Evolutionary conservation across 2,888 invertebrate species (phyloP), one percentile per base, ranked within the genome.

Genomic region (Resseliella maxima): DNA sequence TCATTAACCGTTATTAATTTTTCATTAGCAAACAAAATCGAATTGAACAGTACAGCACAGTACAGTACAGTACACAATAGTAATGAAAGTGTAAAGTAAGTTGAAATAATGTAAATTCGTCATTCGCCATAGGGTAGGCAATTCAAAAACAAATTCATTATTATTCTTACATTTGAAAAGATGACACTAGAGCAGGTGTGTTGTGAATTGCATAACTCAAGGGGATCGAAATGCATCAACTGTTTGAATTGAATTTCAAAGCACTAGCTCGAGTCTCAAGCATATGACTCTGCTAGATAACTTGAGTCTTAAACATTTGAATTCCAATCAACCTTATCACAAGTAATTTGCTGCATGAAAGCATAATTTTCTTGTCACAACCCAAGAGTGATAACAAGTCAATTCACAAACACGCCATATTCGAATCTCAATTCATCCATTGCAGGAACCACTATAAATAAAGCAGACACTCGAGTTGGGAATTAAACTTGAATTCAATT

Each of bases 271-370:
- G 18, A 15, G 46, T 50, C 12, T 6, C 46, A 50, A 50, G 18
- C n/a, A n/a, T n/a, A n/a, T n/a, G n/a, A n/a, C n/a, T n/a, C 18
- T 50, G 46, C 41, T 41, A 8, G 6, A 41, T 2, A 18, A 18
- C 21, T 50, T 50, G 15, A 18, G 15, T 18, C 24, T 27, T 1
- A 59, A 59, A 27, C 5, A 5, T 3, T 59, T 31, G 21, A 8
- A 18, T 15, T 35, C 15, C 72, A 72, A 24, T 72, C 31, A 15
- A 31, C 35, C 72, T 72, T 72, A 72, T 72, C 72, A 72, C 18
- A 72, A 72, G 72, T 31, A 72, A 72, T 72, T 72, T 72, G 35
- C 72, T 72, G 72, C 27, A 72, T 72, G 72, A 72, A 27, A 72
- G 31, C 72, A 72, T 72, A 72, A 72, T 72, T 72, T 31, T 72